Percentiles rank a stretch among this genome's conserved stretches.
phyloP scores from a whole-genome alignment of 2,113 vertebrate genomes.

The Nycticryphes semicollaris region DNA sequence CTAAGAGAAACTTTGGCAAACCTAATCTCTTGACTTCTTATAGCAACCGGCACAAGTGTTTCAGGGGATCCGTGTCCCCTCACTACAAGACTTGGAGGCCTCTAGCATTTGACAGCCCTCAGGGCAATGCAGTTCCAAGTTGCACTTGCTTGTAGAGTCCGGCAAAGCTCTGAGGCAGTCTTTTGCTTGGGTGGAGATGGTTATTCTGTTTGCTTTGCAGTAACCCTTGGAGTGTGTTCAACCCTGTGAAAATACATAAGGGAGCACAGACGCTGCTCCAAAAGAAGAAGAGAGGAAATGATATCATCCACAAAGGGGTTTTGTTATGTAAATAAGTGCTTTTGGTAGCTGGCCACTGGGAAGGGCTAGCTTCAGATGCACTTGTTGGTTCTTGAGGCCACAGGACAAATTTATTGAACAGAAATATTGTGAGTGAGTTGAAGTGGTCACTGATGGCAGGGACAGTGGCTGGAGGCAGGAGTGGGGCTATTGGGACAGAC shows the following conservation, averaged over 20 bases:
- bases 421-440: not conserved
- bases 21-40: not conserved
- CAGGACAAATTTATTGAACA: not conserved
- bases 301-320: not conserved
- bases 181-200: not conserved
- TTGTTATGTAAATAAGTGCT: not conserved
- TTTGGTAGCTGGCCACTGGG: not conserved
- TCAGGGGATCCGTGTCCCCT: not conserved
- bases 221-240: not conserved
- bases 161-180: not conserved
- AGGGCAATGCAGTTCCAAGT: not conserved
- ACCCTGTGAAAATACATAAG: not conserved
- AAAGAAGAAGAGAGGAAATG: not conserved
- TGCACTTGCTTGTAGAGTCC: not conserved
- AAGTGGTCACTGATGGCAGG: not conserved
- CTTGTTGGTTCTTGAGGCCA: not conserved
- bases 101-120: not conserved
- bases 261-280: not conserved
- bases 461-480: not conserved
- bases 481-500: not conserved
- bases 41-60: not conserved
- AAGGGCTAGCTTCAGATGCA: not conserved
- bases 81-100: not conserved
- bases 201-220: not conserved
- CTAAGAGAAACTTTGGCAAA: not conserved